A percentile compares a stretch with the other conserved stretches of the same genome.
phyloP scores from a whole-genome alignment of 1,140 invertebrate species.

The Drosophila parvula region DNA sequence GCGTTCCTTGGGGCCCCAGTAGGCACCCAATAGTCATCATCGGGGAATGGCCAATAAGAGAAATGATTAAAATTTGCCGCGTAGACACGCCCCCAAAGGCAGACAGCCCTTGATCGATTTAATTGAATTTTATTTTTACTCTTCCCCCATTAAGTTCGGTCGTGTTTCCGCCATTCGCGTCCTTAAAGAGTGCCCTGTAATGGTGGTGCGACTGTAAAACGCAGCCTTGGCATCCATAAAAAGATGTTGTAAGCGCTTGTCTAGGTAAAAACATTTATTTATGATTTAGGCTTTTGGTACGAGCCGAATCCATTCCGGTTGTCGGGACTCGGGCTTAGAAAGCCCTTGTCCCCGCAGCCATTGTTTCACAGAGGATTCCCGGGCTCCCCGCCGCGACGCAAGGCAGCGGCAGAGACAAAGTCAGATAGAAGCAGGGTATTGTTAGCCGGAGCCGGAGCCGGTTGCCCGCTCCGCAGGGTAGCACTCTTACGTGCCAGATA shows the following conservation, averaged over 20 bases:
- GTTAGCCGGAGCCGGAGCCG: not conserved
- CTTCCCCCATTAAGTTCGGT: slow-evolving; percentile 6
- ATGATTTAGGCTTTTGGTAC: slow-evolving; percentile 44
- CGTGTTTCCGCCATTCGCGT: not conserved
- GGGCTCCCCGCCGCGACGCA: slow-evolving; percentile 1
- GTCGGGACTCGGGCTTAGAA: not conserved
- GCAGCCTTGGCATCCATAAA: slow-evolving; percentile 10
- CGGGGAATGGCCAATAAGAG: slow-evolving; percentile 11
- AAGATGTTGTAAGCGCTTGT: slow-evolving; percentile 10
- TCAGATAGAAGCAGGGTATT: slow-evolving; percentile 57
- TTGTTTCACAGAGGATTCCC: not conserved
- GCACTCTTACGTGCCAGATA: slow-evolving; percentile 51
- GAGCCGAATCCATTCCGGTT: slow-evolving; percentile 32
- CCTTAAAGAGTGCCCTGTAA: slow-evolving; percentile 1
- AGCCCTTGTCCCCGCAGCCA: not conserved
- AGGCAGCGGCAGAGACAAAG: slow-evolving; percentile 34
- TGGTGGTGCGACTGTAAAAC: slow-evolving; percentile 22
- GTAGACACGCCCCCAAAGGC: not conserved
- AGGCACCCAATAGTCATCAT: slow-evolving; percentile 7
- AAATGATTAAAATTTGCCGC: slow-evolving; percentile 39
- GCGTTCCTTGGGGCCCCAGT: not conserved
- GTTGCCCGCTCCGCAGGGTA: slow-evolving; percentile 7
- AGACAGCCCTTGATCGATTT: slow-evolving; percentile 55
- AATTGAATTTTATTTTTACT: slow-evolving; percentile 55
- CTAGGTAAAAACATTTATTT: slow-evolving; percentile 48